A percentile compares a stretch with the other conserved stretches of the same genome.
Evolutionary conservation across 2,113 vertebrate species (phyloP).

Genomic region (Cinclus mexicanus): DNA sequence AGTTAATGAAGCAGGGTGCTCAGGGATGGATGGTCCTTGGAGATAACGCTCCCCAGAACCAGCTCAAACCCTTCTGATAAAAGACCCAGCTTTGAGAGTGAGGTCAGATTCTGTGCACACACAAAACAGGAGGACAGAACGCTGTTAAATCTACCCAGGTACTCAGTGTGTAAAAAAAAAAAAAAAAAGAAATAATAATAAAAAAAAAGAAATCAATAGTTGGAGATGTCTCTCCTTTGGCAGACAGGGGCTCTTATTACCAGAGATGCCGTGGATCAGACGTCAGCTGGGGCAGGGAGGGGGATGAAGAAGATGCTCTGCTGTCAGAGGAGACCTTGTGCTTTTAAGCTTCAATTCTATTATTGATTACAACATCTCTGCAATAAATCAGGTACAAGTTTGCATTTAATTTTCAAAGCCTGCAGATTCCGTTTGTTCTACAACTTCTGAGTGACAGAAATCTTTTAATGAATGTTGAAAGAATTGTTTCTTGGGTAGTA

Average conservation of each 20-base stretch:
- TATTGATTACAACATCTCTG: constrained; percentile 52
- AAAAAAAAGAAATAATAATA: background rate
- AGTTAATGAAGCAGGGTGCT: background rate
- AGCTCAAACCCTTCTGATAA: background rate
- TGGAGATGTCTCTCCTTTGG: background rate
- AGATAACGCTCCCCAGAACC: background rate
- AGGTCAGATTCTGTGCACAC: background rate
- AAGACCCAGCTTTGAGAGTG: background rate
- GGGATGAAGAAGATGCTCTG: background rate
- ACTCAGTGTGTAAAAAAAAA: background rate
- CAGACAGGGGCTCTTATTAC: background rate
- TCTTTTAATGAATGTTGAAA: constrained; percentile 49
- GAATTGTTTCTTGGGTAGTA: constrained; percentile 23
- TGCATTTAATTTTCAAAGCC: constrained; percentile 54
- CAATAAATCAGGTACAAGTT: constrained; percentile 39
- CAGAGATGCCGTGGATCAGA: background rate
- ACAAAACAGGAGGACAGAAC: background rate
- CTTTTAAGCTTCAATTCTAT: constrained; percentile 43
- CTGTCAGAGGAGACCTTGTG: background rate
- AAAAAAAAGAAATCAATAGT: background rate
- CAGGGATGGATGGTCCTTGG: background rate
- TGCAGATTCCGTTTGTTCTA: constrained; percentile 40
- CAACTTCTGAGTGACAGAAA: constrained; percentile 11
- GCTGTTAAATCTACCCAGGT: background rate
- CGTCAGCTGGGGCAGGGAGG: background rate